Evolutionary conservation across 2,888 invertebrate species (phyloP).

Genomic region (Anoncus sp.): DNA sequence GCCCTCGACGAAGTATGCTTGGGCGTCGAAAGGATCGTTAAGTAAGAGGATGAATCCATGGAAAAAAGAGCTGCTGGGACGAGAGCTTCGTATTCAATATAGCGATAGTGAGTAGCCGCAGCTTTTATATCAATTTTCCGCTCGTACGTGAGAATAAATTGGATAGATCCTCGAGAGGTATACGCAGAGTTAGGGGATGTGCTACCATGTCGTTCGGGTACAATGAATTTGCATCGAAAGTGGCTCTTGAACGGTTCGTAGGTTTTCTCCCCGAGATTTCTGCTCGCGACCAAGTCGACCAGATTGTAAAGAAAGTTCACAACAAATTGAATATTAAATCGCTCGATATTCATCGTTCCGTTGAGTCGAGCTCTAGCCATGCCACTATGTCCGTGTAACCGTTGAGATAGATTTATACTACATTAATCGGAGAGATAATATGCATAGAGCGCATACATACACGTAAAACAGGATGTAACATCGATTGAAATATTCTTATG

Average conservation of each 20-base stretch:
- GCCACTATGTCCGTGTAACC: background rate
- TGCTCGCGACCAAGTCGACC: slow-evolving; percentile 59
- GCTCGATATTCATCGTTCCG: slow-evolving; percentile 60
- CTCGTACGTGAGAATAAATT: slow-evolving; percentile 71
- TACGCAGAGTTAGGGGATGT: slow-evolving; percentile 42
- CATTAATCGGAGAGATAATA: slow-evolving; percentile 11
- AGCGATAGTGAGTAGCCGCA: slow-evolving; percentile 60
- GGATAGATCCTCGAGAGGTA: slow-evolving; percentile 66
- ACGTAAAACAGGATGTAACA: background rate
- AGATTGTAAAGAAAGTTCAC: slow-evolving; percentile 76
- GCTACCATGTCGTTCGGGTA: slow-evolving; percentile 59
- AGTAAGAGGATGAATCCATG: background rate
- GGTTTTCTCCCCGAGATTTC: slow-evolving; percentile 67
- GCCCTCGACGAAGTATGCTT: background rate
- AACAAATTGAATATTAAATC: slow-evolving; percentile 76
- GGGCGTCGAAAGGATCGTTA: background rate
- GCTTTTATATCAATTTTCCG: slow-evolving; percentile 68
- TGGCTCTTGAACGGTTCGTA: slow-evolving; percentile 76
- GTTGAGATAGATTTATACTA: slow-evolving; percentile 10
- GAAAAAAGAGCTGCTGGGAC: slow-evolving; percentile 2
- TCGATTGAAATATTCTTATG: background rate
- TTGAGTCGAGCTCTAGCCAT: background rate
- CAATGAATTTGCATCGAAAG: slow-evolving; percentile 82
- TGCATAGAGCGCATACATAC: background rate
- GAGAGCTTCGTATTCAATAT: slow-evolving; percentile 57